These are phyloP conservation scores for Drosophila punjabiensis DNA, from an alignment of 1,140 invertebrate species.

Conservation along the genomic window DNA sequence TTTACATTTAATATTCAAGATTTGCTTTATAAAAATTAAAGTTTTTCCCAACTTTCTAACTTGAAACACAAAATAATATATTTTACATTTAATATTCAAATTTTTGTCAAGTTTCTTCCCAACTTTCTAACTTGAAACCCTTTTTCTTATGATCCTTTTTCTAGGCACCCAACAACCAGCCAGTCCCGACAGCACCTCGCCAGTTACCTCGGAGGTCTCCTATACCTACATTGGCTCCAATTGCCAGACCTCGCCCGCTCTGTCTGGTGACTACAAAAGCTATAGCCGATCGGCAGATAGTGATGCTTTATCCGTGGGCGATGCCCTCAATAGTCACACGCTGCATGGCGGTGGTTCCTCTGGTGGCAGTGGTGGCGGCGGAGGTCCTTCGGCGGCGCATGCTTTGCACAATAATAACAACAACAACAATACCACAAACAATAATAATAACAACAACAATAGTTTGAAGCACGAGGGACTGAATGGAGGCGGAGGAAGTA, in stretches of 20 bases:
- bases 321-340: conserved; percentile 64
- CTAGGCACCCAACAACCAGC: conserved; percentile 88
- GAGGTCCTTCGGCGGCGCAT: conserved; percentile 53
- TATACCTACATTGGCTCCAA: conserved; percentile 86
- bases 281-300: conserved; percentile 82
- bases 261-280: conserved; percentile 82
- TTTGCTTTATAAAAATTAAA: no score
- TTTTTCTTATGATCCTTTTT: background rate
- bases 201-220: conserved; percentile 90
- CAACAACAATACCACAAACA: conserved; percentile 57
- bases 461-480: conserved; percentile 67
- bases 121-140: background rate
- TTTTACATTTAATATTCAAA: no score
- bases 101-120: no score
- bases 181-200: conserved; percentile 93
- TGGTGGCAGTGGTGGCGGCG: background rate
- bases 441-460: conserved; percentile 64
- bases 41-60: no score
- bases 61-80: no score
- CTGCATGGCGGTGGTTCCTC: conserved; percentile 50
- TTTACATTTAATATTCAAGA: no score
- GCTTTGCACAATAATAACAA: conserved; percentile 63
- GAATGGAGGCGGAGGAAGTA: conserved; percentile 58
- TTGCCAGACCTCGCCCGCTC: conserved; percentile 84
- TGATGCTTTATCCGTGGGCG: conserved; percentile 78